A percentile compares a stretch with the other conserved stretches of the same genome.
Evolutionary conservation across 2,888 invertebrate genomes (phyloP).

Genomic region (Aricia artaxerxes): DNA sequence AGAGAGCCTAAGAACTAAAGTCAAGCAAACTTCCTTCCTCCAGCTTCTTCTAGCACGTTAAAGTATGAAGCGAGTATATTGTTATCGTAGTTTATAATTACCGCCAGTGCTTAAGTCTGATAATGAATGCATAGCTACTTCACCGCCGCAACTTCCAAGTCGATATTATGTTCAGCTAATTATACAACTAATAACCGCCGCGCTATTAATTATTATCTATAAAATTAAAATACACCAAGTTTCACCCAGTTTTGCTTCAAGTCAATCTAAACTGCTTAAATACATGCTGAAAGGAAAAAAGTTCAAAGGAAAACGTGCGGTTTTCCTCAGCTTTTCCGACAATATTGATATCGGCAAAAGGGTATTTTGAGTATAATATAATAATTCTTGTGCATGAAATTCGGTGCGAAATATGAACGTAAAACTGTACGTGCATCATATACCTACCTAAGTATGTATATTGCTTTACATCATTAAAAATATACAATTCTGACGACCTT

Average conservation of each 20-base stretch:
- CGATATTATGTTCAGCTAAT: constrained; percentile 13
- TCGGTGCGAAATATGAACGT: neutral
- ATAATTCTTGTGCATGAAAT: neutral
- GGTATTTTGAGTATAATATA: neutral
- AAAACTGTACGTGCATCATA: neutral
- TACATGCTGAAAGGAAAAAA: neutral
- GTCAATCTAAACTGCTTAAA: neutral
- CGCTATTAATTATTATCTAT: constrained; percentile 13
- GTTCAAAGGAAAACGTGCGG: neutral
- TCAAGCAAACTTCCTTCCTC: neutral
- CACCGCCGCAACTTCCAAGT: constrained; percentile 12
- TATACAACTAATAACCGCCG: constrained; percentile 4
- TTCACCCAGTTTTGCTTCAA: neutral
- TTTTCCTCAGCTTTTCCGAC: neutral
- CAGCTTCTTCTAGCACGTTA: neutral
- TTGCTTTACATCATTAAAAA: constrained; percentile 7
- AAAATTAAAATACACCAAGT: neutral
- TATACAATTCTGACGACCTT: neutral
- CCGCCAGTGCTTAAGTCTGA: neutral
- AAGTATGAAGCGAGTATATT: neutral
- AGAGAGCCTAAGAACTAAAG: neutral
- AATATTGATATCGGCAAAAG: neutral
- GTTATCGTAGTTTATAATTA: neutral
- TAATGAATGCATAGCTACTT: constrained; percentile 6
- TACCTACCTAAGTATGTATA: neutral